Conservation (phyloP, 2,888 invertebrate species). For the Cataglyphis albicans region DNA sequence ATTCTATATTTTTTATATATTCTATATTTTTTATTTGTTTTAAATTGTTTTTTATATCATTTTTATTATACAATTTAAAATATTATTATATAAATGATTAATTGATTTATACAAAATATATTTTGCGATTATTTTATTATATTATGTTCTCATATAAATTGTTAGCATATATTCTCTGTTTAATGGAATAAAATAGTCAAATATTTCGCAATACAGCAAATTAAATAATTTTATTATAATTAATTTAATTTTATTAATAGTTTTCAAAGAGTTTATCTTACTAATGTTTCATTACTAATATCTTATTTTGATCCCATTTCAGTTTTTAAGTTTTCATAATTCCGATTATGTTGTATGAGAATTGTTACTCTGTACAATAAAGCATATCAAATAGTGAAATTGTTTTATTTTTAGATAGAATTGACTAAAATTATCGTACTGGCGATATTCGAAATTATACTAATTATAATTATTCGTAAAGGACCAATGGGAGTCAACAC, state of each 20-base stretch:
- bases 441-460: conserved; percentile 20
- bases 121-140: neutral
- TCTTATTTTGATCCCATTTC: neutral
- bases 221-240: neutral
- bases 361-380: conserved; percentile 3
- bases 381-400: neutral
- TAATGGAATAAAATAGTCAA: neutral
- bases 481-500: neutral
- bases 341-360: neutral
- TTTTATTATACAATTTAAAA: neutral
- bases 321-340: neutral
- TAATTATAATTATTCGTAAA: conserved; percentile 14
- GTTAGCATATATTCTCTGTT: neutral
- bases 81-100: neutral
- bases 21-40: neutral
- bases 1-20: neutral
- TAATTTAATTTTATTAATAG: neutral
- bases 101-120: neutral
- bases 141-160: neutral
- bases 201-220: neutral
- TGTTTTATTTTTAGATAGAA: conserved; percentile 12
- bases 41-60: neutral
- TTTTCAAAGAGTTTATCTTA: conserved; percentile 4
- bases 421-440: neutral
- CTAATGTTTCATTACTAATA: conserved; percentile 1